These are phyloP conservation scores for Latrodectus hesperus DNA, from an alignment of 2,888 invertebrate species.

Conservation along the genomic window DNA sequence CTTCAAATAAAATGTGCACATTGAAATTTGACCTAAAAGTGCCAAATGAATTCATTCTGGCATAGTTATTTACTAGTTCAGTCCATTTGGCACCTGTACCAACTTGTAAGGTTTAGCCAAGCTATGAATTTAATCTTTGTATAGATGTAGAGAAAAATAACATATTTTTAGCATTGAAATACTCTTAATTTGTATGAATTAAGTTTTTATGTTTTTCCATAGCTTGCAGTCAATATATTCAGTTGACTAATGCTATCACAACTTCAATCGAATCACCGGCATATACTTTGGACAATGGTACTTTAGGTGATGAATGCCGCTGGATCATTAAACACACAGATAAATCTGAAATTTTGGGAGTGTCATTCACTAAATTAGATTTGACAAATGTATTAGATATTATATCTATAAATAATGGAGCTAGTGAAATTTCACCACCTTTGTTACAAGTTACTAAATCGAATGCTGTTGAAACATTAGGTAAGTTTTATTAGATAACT, in stretches of 20 bases:
- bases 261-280: conserved; percentile 18
- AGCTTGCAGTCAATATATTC: conserved; percentile 30
- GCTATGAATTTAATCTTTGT: too few relatives aligned
- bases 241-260: background rate
- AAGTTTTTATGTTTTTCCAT: background rate
- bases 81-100: too few relatives aligned
- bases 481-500: conserved; percentile 21
- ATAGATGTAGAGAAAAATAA: too few relatives aligned
- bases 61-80: too few relatives aligned
- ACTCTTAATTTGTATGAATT: too few relatives aligned
- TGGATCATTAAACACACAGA: conserved; percentile 17
- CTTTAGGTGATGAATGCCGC: conserved; percentile 28
- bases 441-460: conserved; percentile 57
- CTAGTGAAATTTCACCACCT: conserved; percentile 29
- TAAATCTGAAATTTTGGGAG: background rate
- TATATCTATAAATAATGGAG: conserved; percentile 51
- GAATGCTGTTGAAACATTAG: conserved; percentile 11
- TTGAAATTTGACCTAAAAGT: too few relatives aligned
- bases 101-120: too few relatives aligned
- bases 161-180: too few relatives aligned
- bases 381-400: conserved; percentile 41
- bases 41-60: too few relatives aligned
- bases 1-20: too few relatives aligned
- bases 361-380: conserved; percentile 15
- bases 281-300: conserved; percentile 30